Evolutionary conservation across 1,140 invertebrate species (phyloP).

Genomic region (Penaeus chinensis): DNA sequence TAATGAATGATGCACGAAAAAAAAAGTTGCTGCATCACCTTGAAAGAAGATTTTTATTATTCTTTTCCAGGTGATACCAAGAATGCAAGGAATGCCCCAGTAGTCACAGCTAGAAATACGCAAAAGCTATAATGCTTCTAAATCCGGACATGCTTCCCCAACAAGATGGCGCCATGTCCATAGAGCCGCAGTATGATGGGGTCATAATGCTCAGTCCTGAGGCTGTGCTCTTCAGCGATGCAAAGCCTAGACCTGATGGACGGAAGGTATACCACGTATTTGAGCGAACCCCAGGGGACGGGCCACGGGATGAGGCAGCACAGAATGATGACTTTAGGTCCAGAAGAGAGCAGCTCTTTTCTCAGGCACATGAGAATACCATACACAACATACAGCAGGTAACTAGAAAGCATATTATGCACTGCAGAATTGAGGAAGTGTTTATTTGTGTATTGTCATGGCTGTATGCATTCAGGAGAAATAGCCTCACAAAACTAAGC

Average conservation of each 20-base stretch:
- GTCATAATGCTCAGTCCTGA: constrained; percentile 59
- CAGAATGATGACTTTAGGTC: constrained; percentile 42
- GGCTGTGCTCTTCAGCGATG: constrained; percentile 55
- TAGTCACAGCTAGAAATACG: not conserved
- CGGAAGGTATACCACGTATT: constrained; percentile 58
- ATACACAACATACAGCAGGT: constrained; percentile 59
- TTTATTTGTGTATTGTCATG: not conserved
- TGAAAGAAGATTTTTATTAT: not conserved
- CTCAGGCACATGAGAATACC: constrained; percentile 52
- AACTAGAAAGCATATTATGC: not conserved
- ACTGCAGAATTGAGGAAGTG: not conserved
- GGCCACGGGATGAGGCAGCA: constrained; percentile 33
- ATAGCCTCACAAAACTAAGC: not conserved
- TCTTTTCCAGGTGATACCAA: not conserved
- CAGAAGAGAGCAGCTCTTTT: constrained; percentile 52
- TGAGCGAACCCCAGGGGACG: constrained; percentile 41
- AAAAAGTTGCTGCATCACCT: not conserved
- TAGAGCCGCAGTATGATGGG: constrained; percentile 60
- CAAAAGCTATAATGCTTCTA: constrained; percentile 44
- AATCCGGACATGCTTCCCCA: constrained; percentile 44
- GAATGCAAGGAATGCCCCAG: constrained; percentile 3
- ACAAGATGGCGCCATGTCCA: constrained; percentile 48
- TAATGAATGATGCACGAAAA: not conserved
- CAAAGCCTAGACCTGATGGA: constrained; percentile 56
- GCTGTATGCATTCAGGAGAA: not conserved